These are phyloP conservation scores for Scolopax rusticola DNA, from an alignment of 2,797 vertebrate species.

Conservation along the genomic window DNA sequence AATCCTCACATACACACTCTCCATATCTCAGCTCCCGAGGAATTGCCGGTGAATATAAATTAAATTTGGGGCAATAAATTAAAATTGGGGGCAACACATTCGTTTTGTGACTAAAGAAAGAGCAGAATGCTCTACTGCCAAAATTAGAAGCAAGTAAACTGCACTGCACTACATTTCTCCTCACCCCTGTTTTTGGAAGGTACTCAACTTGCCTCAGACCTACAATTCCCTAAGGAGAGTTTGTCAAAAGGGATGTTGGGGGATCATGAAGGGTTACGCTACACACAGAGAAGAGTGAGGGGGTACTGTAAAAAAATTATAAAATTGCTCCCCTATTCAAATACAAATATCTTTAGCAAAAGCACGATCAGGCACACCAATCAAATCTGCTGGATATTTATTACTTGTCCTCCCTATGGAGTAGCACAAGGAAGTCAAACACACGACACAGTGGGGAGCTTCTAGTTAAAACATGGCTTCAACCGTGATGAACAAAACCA, in stretches of 20 bases:
- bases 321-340: background rate
- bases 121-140: background rate
- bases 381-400: background rate
- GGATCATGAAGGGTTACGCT: background rate
- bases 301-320: rapidly evolving
- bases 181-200: background rate
- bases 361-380: background rate
- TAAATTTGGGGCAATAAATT: background rate
- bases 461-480: background rate
- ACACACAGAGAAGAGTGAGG: background rate
- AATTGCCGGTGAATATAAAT: background rate
- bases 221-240: background rate
- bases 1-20: background rate
- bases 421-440: background rate
- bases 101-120: background rate
- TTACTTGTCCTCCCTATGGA: background rate
- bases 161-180: constrained; percentile 20
- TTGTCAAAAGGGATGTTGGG: background rate
- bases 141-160: constrained; percentile 15
- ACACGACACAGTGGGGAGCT: rapidly evolving
- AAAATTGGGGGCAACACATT: background rate
- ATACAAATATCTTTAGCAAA: background rate
- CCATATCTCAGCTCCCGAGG: background rate
- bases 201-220: background rate
- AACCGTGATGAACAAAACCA: rapidly evolving